These are phyloP conservation scores for Orchesellides sinensis DNA, from an alignment of 2,888 invertebrate species.

Conservation along the genomic window DNA sequence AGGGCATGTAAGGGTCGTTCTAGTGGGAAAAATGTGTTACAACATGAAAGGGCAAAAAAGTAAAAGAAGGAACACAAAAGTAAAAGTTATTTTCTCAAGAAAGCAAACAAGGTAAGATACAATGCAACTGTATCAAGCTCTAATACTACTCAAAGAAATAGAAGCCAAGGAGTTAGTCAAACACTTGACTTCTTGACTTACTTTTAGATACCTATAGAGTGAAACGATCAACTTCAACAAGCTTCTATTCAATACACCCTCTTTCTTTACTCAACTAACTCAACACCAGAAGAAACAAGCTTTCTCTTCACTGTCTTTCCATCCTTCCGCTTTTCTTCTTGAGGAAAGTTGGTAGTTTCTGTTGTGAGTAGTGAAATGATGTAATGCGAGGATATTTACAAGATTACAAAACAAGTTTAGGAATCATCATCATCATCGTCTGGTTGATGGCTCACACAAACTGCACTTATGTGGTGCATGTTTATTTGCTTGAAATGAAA, in stretches of 20 bases:
- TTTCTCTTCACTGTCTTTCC: background rate
- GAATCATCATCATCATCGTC: background rate
- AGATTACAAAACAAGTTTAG: slow-evolving; percentile 5
- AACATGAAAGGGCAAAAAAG: slow-evolving; percentile 20
- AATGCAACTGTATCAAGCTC: slow-evolving; percentile 1
- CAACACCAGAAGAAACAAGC: too few relatives aligned
- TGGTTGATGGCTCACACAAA: background rate
- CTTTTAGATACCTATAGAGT: too few relatives aligned
- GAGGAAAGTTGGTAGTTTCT: too few relatives aligned
- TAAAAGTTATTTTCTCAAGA: slow-evolving; percentile 4
- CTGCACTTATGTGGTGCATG: background rate
- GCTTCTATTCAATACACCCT: too few relatives aligned
- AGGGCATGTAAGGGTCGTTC: slow-evolving; percentile 2
- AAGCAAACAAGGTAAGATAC: slow-evolving; percentile 3
- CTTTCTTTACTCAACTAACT: too few relatives aligned
- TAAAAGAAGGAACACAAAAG: slow-evolving; percentile 7
- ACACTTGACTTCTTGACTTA: slow-evolving; percentile 20
- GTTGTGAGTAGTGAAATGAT: background rate
- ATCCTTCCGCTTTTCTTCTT: background rate
- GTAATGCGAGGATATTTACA: slow-evolving; percentile 5
- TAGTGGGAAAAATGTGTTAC: background rate
- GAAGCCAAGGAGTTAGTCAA: slow-evolving; percentile 1
- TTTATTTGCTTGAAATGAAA: background rate
- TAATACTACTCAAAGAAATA: background rate
- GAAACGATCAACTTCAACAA: slow-evolving; percentile 19